Evolutionary conservation across 1,140 invertebrate species (phyloP), one percentile per base, ranked within the genome.

Genomic region (Drosophila murphyi): DNA sequence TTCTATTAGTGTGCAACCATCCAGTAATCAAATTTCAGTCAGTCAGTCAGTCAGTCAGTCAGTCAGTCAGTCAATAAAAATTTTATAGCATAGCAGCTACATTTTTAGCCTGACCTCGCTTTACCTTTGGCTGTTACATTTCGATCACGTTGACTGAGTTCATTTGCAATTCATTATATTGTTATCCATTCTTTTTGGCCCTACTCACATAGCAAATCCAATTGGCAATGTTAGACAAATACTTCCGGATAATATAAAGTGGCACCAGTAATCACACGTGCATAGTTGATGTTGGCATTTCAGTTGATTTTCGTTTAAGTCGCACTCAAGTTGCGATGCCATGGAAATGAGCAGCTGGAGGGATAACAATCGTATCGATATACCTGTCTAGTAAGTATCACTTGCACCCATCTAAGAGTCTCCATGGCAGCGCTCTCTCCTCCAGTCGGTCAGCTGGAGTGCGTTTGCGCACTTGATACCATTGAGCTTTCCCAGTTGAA

Each of bases 171-270:
- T 77, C 52, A 70, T 74, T 69, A 71, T 62, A 43, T 63, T 63
- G 68, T 79, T 82, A 82, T 87, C 54, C 57, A 56, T 72, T 56
- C 75, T 34, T 71, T 65, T 47, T 72, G 62, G 59, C 62, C 82
- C 41, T 39, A 50, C 61, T 65, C 72, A 63, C 81, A 85, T 77
- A 55, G 69, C 77, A 63, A 77, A 77, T 80, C 71, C 68, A 73
- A 79, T 87, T 87, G 82, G 39, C 79, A 82, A 70, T 87, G 79
- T 37, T 59, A 86, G 78, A 86, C 87, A 87, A 86, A 86, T 87
- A 76, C 60, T 65, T 47, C 50, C 59, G 68, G 82, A 82, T 86
- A 82, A 82, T 52, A 51, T 50, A 50, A 60, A 65, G 60, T 72
- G 78, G 51, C 50, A 51, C 65, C 69, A 43, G 65, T 52, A 71